These are phyloP conservation scores for Philaethria dido DNA, from an alignment of 2,888 invertebrate genomes.

Conservation along the genomic window DNA sequence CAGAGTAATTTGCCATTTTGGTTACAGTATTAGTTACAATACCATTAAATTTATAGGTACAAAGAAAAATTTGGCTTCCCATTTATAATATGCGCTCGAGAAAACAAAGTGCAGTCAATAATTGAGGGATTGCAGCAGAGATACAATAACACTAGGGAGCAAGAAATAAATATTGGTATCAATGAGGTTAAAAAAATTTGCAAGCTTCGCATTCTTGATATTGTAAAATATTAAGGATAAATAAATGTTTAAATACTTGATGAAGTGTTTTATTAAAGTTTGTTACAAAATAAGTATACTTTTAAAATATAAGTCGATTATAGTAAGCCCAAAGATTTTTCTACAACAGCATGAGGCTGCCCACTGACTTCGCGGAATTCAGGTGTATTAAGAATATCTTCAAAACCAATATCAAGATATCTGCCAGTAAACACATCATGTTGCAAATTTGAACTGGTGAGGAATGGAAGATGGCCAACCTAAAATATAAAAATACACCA, in stretches of 20 bases:
- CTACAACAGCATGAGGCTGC: conserved; percentile 93
- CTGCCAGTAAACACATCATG: conserved; percentile 88
- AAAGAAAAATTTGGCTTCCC: conserved; percentile 87
- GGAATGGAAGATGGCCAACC: conserved; percentile 86
- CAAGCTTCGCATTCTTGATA: conserved; percentile 81
- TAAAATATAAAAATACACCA: conserved; percentile 51
- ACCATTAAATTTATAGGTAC: conserved; percentile 77
- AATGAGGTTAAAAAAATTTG: conserved; percentile 88
- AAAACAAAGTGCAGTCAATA: conserved; percentile 85
- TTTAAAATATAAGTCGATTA: conserved; percentile 49
- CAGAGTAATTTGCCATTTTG: neutral
- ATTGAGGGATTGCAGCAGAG: conserved; percentile 81
- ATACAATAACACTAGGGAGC: conserved; percentile 76
- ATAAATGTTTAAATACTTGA: conserved; percentile 17
- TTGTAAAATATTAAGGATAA: conserved; percentile 59
- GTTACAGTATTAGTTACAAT: neutral
- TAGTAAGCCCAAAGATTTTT: conserved; percentile 87
- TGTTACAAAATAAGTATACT: conserved; percentile 33
- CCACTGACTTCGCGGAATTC: conserved; percentile 90
- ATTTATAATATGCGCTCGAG: conserved; percentile 87
- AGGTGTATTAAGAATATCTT: conserved; percentile 89
- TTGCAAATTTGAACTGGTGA: conserved; percentile 88
- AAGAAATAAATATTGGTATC: conserved; percentile 84
- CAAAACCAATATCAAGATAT: conserved; percentile 90
- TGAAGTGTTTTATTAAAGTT: conserved; percentile 30